Evolutionary conservation across 2,797 vertebrate species (phyloP), one percentile per base, ranked within the genome.

Genomic region (Danio kyathit): DNA sequence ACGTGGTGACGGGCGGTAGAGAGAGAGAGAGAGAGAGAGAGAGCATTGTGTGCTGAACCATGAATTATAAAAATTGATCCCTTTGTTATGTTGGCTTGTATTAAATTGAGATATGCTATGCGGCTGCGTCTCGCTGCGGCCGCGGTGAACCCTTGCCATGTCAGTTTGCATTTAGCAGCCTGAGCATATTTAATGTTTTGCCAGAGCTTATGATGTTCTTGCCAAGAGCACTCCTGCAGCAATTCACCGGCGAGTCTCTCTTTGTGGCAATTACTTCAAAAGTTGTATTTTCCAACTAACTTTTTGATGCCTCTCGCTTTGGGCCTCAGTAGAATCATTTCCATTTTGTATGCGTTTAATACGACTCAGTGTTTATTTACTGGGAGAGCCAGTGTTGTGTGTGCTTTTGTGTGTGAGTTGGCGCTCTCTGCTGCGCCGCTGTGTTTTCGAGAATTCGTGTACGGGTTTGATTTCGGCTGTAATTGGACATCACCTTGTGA

Each of bases 211-310:
- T 95, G 95, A 95, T 95, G 93, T 96, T 95, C 92, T 96, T 95
- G 95, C 95, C 95, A 96, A 94, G 92, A 96, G 95, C 94, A n/a
- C 86, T 95, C 94, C 94, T 93, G 91, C 87, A 96, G 95, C 94
- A 94, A 92, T 94, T 91, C 91, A 90, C 85, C 81, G 85, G 88
- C 83, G 85, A 91, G 89, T 86, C 85, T 88, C 87, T 89, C 93
- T 95, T 93, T 93, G 91, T 94, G 90, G 91, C 93, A 93, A 93
- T 93, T 93, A 93, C 94, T 94, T 94, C 91, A 94, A 92, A 95
- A 94, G 72, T 94, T 88, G 89, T 91, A 87, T 89, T 89, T 89
- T 91, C 89, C 83, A 89, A 92, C 91, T 86, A 66, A 88, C 82
- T 92, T 92, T 89, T 88, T 87, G 90, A 90, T 89, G 89, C 87